Evolutionary conservation across 2,888 invertebrate genomes (phyloP).

Genomic region (Caenorhabditis wallacei): DNA sequence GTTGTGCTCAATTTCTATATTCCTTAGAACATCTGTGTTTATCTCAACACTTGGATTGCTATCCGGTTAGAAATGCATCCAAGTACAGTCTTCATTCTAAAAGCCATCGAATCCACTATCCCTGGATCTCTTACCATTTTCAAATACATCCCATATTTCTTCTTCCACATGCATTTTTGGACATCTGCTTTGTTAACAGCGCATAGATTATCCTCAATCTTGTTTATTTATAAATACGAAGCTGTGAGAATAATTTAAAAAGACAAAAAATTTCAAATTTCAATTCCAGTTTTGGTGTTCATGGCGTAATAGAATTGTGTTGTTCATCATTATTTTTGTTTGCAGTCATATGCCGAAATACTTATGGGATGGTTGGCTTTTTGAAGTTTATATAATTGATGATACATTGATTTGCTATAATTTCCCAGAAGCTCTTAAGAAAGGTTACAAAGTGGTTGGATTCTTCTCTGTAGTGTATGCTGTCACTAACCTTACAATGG

Average conservation of each 20-base stretch:
- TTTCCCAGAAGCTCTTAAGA: not conserved
- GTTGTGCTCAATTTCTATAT: not conserved
- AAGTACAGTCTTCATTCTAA: not conserved
- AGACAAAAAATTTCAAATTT: not conserved
- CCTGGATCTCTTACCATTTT: constrained; percentile 14
- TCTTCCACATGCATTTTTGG: constrained; percentile 25
- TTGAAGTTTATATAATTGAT: not conserved
- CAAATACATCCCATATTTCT: constrained; percentile 21
- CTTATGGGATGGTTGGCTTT: not conserved
- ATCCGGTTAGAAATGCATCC: constrained; percentile 19
- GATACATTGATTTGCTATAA: not conserved
- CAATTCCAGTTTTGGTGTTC: constrained; percentile 20
- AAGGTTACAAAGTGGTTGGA: constrained; percentile 1
- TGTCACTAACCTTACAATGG: not conserved
- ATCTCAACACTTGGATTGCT: constrained; percentile 26
- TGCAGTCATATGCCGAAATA: constrained; percentile 3
- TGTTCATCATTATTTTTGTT: not conserved
- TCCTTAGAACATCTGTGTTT: constrained; percentile 18
- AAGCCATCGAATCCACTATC: not conserved
- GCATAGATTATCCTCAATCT: constrained; percentile 3
- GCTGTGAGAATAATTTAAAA: not conserved
- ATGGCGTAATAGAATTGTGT: not conserved
- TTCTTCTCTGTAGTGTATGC: constrained; percentile 12
- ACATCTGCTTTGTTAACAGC: constrained; percentile 18
- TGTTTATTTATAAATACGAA: not conserved